Base-by-base conservation (phyloP, 2,888 invertebrate genomes). In the Pollenia labialis region DNA sequence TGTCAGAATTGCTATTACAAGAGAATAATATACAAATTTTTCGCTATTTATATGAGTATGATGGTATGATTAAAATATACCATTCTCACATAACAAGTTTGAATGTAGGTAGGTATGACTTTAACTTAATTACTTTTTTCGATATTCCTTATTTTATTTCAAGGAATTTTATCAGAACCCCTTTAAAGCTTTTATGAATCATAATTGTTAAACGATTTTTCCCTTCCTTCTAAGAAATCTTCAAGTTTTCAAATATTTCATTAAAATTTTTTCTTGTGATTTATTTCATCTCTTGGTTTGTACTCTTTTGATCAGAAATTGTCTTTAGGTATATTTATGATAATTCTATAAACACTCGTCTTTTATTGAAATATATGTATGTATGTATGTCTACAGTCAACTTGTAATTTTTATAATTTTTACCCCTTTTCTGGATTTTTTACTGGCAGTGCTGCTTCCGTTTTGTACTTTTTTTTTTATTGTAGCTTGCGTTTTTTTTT, bases 241-340 rank as follows among this genome's bases (percentile, higher is more conserved):
- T 1, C 23, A 7, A 23, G 56, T 23, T 23, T 12, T 56, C 8
- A 58, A 58, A 58, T 40, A 69, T 40, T 50, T 52, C 6, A 16
- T 52, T 42, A 8, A 16, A 62, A 4, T 12, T 18, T 8, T 9
- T 32, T 48, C 23, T 8, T 52, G 10, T 52, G 12, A 52, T 69
- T 16, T 10, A 52, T 69, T 16, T 10, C 52, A 52, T n/a, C 16
- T 69, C 16, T 32, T 32, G 32, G 32, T 7, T 68, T 68, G 32
- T 68, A n/a, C 7, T 62, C 62, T 50, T 76, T 64, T 76, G 52
- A n/a, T 64, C 40, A 44, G 44, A 54, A 76, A 76, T 42, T 23
- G 14, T 52, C 23, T 52, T 7, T 50, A 76, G 52, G 62, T 60
- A 64, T 52, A n/a, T 54, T 18, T 44, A 44, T 48, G 52, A 48